Percentiles rank a stretch among this genome's conserved stretches.
Evolutionary conservation across 2,888 invertebrate species (phyloP).

Genomic region (Abrostola tripartita): DNA sequence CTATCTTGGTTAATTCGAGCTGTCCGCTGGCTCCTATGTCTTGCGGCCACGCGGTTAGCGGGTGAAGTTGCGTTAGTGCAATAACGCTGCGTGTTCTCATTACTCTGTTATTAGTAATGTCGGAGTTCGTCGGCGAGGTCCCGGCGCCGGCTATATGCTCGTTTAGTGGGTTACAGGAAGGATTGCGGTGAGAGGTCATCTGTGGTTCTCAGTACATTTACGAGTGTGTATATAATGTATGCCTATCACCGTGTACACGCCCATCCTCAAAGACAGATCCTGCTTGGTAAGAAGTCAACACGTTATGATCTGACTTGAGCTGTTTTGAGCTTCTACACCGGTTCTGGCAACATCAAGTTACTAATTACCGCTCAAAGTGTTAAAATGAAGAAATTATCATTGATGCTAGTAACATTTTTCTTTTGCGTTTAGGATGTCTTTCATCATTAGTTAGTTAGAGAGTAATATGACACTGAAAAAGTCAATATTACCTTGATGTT

Average conservation of each 20-base stretch:
- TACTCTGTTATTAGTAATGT: conserved; percentile 41
- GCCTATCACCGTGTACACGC: neutral
- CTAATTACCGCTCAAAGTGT: too few relatives aligned
- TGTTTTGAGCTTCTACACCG: too few relatives aligned
- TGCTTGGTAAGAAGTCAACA: too few relatives aligned
- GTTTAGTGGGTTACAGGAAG: neutral
- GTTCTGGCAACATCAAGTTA: too few relatives aligned
- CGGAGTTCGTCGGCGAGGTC: conserved; percentile 12
- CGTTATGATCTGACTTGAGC: too few relatives aligned
- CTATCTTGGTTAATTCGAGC: neutral
- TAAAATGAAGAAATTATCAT: too few relatives aligned
- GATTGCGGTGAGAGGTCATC: conserved; percentile 5
- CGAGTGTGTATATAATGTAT: neutral
- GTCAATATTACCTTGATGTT: too few relatives aligned
- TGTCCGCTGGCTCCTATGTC: conserved; percentile 11
- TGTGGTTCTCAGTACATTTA: neutral
- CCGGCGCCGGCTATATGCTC: conserved; percentile 8
- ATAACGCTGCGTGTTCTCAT: conserved; percentile 42
- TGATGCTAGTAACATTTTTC: too few relatives aligned
- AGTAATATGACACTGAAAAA: too few relatives aligned
- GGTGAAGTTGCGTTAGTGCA: conserved; percentile 34
- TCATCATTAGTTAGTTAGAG: too few relatives aligned
- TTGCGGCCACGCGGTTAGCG: conserved; percentile 17
- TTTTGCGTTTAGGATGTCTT: too few relatives aligned
- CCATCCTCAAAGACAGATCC: neutral